A percentile compares a stretch with the other conserved stretches of the same genome.
These are phyloP conservation scores for Operophtera brumata DNA, from an alignment of 2,888 invertebrate genomes.

Conservation along the genomic window DNA sequence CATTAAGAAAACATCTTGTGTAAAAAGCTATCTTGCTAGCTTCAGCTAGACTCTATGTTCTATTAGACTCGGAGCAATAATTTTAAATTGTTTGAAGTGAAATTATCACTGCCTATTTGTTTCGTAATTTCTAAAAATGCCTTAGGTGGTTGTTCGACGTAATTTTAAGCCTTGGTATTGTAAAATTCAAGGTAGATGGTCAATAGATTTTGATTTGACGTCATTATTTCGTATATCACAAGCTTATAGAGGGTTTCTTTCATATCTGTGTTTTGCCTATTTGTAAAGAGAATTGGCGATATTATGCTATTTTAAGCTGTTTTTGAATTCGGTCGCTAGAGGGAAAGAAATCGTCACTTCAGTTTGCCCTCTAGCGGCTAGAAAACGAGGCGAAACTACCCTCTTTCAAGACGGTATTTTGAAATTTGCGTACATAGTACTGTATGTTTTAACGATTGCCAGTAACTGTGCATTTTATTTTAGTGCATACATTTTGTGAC, in stretches of 20 bases:
- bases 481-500: constrained; percentile 58
- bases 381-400: not conserved
- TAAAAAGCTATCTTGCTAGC: constrained; percentile 50
- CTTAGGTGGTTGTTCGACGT: constrained; percentile 42
- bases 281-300: constrained; percentile 1
- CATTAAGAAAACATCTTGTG: constrained; percentile 54
- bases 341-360: not conserved
- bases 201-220: constrained; percentile 11
- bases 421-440: constrained; percentile 10
- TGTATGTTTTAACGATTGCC: constrained; percentile 53
- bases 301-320: constrained; percentile 2
- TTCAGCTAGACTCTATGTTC: constrained; percentile 50
- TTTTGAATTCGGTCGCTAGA: not conserved
- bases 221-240: constrained; percentile 26
- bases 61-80: constrained; percentile 65
- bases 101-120: constrained; percentile 36
- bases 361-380: constrained; percentile 5
- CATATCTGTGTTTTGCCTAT: not conserved
- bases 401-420: constrained; percentile 4
- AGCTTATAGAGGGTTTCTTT: constrained; percentile 4
- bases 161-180: constrained; percentile 34
- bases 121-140: constrained; percentile 38
- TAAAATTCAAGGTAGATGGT: constrained; percentile 28
- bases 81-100: constrained; percentile 43
- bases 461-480: constrained; percentile 73